Percentiles rank a stretch among this genome's conserved stretches.
phyloP scores from a whole-genome alignment of 2,113 vertebrate genomes.

The Amia ocellicauda region DNA sequence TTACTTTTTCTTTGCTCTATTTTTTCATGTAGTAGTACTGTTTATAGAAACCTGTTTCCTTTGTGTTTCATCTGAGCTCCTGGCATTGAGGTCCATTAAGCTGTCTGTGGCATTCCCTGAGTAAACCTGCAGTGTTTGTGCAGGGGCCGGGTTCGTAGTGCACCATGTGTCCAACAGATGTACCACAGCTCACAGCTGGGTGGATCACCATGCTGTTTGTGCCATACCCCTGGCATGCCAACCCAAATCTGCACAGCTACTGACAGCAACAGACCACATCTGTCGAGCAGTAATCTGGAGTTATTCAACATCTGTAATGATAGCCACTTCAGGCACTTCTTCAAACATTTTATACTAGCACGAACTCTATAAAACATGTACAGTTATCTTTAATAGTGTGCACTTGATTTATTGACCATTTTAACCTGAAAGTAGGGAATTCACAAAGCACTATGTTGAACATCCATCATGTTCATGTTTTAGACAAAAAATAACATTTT shows the following conservation, averaged over 20 bases:
- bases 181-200: conserved; percentile 14
- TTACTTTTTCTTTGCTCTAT: background rate
- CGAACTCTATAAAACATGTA: conserved; percentile 38
- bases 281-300: conserved; percentile 28
- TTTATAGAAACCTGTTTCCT: background rate
- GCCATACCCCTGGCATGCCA: background rate
- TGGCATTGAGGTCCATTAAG: background rate
- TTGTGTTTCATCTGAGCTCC: background rate
- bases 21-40: background rate
- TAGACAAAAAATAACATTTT: too few relatives aligned
- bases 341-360: background rate
- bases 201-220: conserved; percentile 21
- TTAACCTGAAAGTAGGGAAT: conserved; percentile 35
- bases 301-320: conserved; percentile 3
- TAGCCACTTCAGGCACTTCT: background rate
- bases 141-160: background rate
- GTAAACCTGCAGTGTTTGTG: background rate
- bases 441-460: conserved; percentile 33
- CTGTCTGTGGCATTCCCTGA: background rate
- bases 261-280: conserved; percentile 49
- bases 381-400: conserved; percentile 21
- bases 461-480: background rate
- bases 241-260: conserved; percentile 39
- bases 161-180: conserved; percentile 7
- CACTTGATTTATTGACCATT: conserved; percentile 28